A percentile compares a stretch with the other conserved stretches of the same genome.
Evolutionary conservation across 2,797 vertebrate species (phyloP).

Genomic region (Acrossocheilus wenchowensis): DNA sequence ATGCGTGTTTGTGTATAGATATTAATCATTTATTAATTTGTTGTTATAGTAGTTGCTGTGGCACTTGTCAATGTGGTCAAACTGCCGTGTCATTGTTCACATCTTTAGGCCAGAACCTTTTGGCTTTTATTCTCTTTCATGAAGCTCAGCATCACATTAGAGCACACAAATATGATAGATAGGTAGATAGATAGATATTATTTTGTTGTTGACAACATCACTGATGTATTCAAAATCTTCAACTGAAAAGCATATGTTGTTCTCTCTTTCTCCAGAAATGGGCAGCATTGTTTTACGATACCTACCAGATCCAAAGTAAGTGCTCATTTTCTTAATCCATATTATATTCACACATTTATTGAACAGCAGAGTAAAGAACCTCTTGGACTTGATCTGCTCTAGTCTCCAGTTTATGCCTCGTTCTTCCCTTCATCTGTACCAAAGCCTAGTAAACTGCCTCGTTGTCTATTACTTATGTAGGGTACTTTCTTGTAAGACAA

Average conservation of each 20-base stretch:
- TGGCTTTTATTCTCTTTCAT: not conserved
- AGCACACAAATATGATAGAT: not conserved
- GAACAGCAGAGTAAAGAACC: not conserved
- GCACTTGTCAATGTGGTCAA: too few relatives aligned
- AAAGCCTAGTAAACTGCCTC: not conserved
- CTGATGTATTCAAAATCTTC: not conserved
- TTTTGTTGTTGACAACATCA: too few relatives aligned
- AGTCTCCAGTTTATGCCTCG: not conserved
- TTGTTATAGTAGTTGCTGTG: not conserved
- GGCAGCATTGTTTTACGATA: constrained; percentile 96
- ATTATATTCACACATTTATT: not conserved
- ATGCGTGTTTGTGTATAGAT: not conserved
- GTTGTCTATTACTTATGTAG: too few relatives aligned
- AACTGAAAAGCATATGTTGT: not conserved
- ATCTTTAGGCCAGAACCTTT: not conserved
- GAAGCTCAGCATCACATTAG: not conserved
- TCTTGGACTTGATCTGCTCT: not conserved
- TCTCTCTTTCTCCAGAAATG: constrained; percentile 80
- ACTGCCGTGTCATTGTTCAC: not conserved
- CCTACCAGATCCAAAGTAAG: constrained; percentile 89
- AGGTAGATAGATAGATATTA: too few relatives aligned
- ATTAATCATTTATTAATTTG: not conserved
- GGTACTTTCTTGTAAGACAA: not conserved
- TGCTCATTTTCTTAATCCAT: constrained; percentile 37
- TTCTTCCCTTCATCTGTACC: not conserved